These are phyloP conservation scores for Drosophila willistoni DNA, from an alignment of 1,140 invertebrate species.

Conservation along the genomic window DNA sequence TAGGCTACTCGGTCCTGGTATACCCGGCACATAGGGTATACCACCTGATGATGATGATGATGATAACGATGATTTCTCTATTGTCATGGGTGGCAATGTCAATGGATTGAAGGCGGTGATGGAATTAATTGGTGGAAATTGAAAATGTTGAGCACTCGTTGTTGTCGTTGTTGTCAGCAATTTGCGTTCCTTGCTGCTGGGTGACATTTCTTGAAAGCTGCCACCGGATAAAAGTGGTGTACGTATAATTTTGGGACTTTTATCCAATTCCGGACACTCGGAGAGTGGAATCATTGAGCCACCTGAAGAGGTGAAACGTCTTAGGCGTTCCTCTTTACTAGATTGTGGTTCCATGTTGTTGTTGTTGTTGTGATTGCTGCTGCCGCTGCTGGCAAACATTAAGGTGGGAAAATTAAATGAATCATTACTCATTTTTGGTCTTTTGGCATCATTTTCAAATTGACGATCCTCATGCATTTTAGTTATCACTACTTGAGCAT, in stretches of 20 bases:
- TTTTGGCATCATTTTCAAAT: slow-evolving; percentile 37
- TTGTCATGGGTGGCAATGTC: slow-evolving; percentile 83
- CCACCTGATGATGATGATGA: slow-evolving; percentile 85
- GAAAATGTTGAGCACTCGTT: slow-evolving; percentile 84
- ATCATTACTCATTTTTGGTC: slow-evolving; percentile 48
- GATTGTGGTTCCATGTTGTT: slow-evolving; percentile 21
- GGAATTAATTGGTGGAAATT: slow-evolving; percentile 86
- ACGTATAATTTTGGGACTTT: slow-evolving; percentile 78
- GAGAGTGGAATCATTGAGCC: slow-evolving; percentile 80
- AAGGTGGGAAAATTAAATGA: slow-evolving; percentile 4
- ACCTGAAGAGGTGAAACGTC: slow-evolving; percentile 75
- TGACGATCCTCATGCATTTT: slow-evolving; percentile 81
- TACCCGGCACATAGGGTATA: slow-evolving; percentile 92
- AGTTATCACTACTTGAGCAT: slow-evolving; percentile 73
- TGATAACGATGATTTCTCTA: no score
- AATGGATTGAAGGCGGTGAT: slow-evolving; percentile 90
- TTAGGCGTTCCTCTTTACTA: slow-evolving; percentile 70
- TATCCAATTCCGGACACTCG: slow-evolving; percentile 74
- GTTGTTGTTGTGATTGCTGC: slow-evolving; percentile 16
- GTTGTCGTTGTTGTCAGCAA: slow-evolving; percentile 5
- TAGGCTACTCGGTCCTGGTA: slow-evolving; percentile 90
- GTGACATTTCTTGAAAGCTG: slow-evolving; percentile 76
- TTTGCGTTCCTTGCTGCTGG: slow-evolving; percentile 67
- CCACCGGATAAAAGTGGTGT: slow-evolving; percentile 76
- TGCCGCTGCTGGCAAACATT: slow-evolving; percentile 24